phyloP scores from a whole-genome alignment of 2,113 vertebrate genomes.

The Azemiops feae region DNA sequence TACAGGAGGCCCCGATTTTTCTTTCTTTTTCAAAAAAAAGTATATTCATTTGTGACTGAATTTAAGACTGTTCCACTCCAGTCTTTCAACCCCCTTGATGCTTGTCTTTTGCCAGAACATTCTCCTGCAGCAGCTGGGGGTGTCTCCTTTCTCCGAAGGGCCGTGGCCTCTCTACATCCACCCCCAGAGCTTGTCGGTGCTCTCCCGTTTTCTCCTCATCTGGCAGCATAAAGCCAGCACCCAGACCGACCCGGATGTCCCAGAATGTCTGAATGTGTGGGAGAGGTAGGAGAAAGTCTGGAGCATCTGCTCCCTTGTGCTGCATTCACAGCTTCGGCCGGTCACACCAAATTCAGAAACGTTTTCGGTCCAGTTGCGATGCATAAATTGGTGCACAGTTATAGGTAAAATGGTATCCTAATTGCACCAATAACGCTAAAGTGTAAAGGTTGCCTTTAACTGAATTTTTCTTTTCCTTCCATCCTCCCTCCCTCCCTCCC shows the following conservation, averaged over 20 bases:
- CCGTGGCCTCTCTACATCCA: conserved; percentile 96
- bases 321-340: background rate
- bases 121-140: conserved; percentile 91
- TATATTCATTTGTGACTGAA: background rate
- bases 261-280: conserved; percentile 96
- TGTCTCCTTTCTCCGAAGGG: conserved; percentile 92
- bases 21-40: background rate
- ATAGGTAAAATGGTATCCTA: background rate
- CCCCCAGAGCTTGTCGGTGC: conserved; percentile 91
- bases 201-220: conserved; percentile 90
- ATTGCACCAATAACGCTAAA: background rate
- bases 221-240: conserved; percentile 93
- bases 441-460: background rate
- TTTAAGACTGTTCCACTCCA: background rate
- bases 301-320: background rate
- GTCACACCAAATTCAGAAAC: background rate
- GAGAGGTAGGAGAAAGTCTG: conserved; percentile 83
- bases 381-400: background rate
- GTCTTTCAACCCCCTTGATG: background rate
- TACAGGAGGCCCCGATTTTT: background rate
- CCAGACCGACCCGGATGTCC: conserved; percentile 91
- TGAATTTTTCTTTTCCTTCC: background rate
- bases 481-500: background rate
- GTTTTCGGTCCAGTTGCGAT: background rate
- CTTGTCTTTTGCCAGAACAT: conserved; percentile 77